These are phyloP conservation scores for Brachionus sp. DNA, from an alignment of 1,140 invertebrate species.

Conservation along the genomic window DNA sequence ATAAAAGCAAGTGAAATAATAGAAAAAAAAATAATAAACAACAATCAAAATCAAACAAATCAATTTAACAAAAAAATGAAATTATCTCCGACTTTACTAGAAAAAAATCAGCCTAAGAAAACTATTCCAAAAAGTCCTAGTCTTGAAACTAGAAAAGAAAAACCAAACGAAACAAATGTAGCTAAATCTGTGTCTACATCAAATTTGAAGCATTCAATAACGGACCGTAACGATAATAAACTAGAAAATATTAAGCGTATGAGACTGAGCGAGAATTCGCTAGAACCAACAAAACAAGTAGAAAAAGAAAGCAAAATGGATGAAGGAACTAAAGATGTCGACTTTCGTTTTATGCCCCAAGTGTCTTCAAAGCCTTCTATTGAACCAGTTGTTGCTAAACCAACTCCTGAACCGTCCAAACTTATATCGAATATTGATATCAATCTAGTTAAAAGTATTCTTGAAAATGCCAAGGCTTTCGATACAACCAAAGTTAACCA, in stretches of 20 bases:
- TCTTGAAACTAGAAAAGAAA: not conserved
- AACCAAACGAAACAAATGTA: not conserved
- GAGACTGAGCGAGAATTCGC: not conserved
- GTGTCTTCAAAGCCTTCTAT: not conserved
- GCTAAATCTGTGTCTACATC: not conserved
- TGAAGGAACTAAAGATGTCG: not conserved
- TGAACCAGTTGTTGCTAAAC: not conserved
- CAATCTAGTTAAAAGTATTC: constrained; percentile 16
- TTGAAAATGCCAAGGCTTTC: not conserved
- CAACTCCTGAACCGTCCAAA: not conserved
- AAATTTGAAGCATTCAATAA: not conserved
- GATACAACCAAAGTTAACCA: not conserved
- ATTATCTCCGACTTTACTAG: not conserved
- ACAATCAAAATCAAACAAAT: not conserved
- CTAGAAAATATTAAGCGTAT: not conserved
- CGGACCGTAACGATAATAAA: not conserved
- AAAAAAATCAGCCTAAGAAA: not conserved
- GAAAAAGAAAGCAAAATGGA: not conserved
- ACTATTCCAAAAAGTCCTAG: not conserved
- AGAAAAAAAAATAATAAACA: not conserved
- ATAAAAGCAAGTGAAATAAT: not conserved
- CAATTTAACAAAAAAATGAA: not conserved
- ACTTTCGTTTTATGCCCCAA: not conserved
- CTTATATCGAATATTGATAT: not conserved
- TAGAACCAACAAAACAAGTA: not conserved